These are phyloP conservation scores for Troides oblongomaculatus DNA, from an alignment of 2,888 invertebrate genomes.

Conservation along the genomic window DNA sequence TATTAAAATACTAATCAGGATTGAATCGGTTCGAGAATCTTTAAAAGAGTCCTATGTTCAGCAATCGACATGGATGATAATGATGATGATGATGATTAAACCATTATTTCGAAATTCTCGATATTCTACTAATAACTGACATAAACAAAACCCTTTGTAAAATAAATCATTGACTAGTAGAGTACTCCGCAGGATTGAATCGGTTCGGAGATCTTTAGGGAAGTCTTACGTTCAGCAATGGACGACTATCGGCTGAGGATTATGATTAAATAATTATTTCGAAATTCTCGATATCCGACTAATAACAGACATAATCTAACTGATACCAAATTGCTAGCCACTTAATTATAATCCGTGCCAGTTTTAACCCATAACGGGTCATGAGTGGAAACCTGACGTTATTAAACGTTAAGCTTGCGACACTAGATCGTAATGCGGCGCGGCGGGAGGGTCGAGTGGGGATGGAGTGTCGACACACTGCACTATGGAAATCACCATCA, in stretches of 20 bases:
- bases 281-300: background rate
- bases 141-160: background rate
- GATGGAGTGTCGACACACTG: constrained; percentile 25
- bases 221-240: no score
- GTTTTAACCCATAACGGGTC: constrained; percentile 41
- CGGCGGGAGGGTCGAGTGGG: background rate
- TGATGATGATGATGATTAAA: no score
- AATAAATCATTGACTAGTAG: no score
- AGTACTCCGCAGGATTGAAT: no score
- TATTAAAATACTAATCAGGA: no score
- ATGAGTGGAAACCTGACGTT: constrained; percentile 46
- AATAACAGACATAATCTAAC: background rate
- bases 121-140: background rate
- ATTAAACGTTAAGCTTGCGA: constrained; percentile 40
- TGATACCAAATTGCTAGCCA: constrained; percentile 4
- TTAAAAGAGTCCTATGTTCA: no score
- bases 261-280: background rate
- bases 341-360: constrained; percentile 37
- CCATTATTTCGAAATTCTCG: background rate
- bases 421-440: constrained; percentile 36
- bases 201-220: no score
- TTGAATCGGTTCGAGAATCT: no score
- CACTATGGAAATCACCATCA: constrained; percentile 33
- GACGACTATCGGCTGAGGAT: no score
- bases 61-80: no score